Base-by-base conservation (phyloP, 2,797 vertebrate genomes). In the Cryptoprocta ferox region DNA sequence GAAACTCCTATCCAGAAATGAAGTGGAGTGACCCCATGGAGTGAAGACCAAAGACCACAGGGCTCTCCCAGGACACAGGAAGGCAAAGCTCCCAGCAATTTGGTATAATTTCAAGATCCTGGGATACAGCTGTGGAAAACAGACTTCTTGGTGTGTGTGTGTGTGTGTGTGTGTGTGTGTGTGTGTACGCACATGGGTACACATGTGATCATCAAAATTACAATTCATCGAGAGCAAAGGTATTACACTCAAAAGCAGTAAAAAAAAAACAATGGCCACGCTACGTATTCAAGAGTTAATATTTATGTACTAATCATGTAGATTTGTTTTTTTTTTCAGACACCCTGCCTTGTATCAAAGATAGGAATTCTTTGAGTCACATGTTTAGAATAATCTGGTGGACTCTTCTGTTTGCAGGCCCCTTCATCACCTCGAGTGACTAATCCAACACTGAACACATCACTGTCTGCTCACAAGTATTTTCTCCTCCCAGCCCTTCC, bases 241-340 rank as follows among this genome's bases (percentile, higher is more conserved):
- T 50, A 39, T 11, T 48, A 87, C 21, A 7, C 35, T 18, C 13
- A 89, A 82, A 91, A 95, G 24, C 73, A 83, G 10, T 42, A 42
- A 84, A 71, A 32, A 96, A 70, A 10, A 32, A 96, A 70, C 13
- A 61, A 16, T 6, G 18, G 14, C 50, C 92, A 88, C 3, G 70
- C 85, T 94, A 32, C 66, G 42, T 94, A 86, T 56, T 45, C 35
- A 71, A 48, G 35, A 37, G 87, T 66, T 96, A 45, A 48, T 56
- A 71, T 68, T 81, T 87, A 37, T 42, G 45, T n/a, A 48, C 66
- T 91, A 89, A 97, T 97, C 91, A 81, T 59, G 73, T 26, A 45
- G 80, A 76, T 95, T 94, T 76, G 90, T 56, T 68, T 85, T 53
- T 45, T 96, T 96, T 94, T 83, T 76, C 91, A 96, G 90, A 88